Evolutionary conservation across 1,140 invertebrate species (phyloP), one percentile per base, ranked within the genome.

Genomic region (Scaptomyza montana): DNA sequence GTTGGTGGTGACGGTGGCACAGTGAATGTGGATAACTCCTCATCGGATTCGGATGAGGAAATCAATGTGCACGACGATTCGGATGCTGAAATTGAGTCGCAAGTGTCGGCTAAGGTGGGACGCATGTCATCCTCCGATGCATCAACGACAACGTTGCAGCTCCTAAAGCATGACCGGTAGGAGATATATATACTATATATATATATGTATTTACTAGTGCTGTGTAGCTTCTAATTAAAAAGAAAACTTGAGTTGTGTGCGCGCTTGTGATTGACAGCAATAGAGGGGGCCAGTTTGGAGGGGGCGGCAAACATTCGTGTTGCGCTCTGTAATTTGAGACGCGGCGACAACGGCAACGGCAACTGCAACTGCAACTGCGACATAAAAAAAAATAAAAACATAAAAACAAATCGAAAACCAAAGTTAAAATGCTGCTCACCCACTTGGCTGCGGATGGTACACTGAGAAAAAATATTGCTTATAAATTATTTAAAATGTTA

Each of bases 1-100:
- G 95, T 2, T 25, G 21, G 21, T 25, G 21, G 21, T 25, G 21
- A 25, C 3, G 21, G 75, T 70, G 46, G 62, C 45, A 92, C 93
- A 65, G 90, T 91, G 55, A 90, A 67, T 25, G 90, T 91, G 60
- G 80, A 91, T 70, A 82, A 82, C 43, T 91, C 90, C n/a, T 90
- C 89, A 53, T 90, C 87, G 10, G 90, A 91, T 55, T 87, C 84
- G 39, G 90, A 91, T 71, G 90, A 91, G 67, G 90, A 91, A 77
- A 91, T 91, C 63, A 91, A 91, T 79, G 96, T 96, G 0, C 95
- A 96, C 77, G 95, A 96, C 72, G 95, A 95, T 39, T 94, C 94
- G 21, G 93, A 93, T 46, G 74, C 78, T 80, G 90, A 90, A 89
- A 87, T 85, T 47, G 85, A 89, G 64, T 74, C 84, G 80, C 73